phyloP scores from a whole-genome alignment of 2,113 vertebrate genomes.

The Passer montanus region DNA sequence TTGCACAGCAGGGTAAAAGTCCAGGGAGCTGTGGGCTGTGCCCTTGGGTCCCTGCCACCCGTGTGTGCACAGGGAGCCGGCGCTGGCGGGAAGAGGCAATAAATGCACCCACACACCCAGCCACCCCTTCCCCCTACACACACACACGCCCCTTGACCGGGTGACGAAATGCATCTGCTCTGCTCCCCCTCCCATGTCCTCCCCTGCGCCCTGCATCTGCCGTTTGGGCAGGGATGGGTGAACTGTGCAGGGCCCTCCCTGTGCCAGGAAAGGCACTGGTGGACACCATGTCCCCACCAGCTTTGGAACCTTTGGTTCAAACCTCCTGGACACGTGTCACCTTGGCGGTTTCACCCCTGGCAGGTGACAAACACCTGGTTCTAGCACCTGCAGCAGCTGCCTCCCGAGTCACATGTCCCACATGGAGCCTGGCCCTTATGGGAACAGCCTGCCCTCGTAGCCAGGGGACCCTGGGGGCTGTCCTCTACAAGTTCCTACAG shows the following conservation, averaged over 20 bases:
- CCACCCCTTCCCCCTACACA: slow-evolving; percentile 47
- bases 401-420: rapidly evolving
- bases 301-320: neutral
- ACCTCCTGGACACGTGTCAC: neutral
- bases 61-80: slow-evolving; percentile 54
- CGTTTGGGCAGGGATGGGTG: neutral
- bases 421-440: neutral
- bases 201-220: neutral
- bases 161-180: slow-evolving; percentile 31
- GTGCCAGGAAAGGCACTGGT: neutral
- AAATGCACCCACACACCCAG: slow-evolving; percentile 43
- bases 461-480: neutral
- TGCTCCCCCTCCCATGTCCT: rapidly evolving
- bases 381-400: neutral
- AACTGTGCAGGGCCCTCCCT: neutral
- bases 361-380: neutral
- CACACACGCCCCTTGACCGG: slow-evolving; percentile 17
- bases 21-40: neutral
- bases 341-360: neutral
- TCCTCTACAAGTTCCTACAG: neutral
- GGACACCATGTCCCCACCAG: neutral
- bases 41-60: slow-evolving; percentile 12
- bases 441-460: neutral
- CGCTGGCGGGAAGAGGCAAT: slow-evolving; percentile 44
- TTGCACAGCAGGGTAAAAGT: slow-evolving; percentile 68